These are phyloP conservation scores for Acanthosepion esculentum DNA, from an alignment of 2,888 invertebrate genomes.

Conservation along the genomic window DNA sequence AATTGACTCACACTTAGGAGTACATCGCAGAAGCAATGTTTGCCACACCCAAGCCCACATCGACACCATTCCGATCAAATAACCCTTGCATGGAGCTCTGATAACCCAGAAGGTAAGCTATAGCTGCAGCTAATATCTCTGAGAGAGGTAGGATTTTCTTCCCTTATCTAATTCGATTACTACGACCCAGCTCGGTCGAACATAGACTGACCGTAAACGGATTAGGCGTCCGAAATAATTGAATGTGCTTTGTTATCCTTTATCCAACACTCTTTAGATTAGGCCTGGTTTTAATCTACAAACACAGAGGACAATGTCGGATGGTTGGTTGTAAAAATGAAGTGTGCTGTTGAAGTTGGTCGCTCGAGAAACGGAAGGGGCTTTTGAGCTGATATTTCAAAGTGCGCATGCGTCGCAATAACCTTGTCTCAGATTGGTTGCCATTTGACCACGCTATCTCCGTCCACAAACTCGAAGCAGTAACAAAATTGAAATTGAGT, in stretches of 20 bases:
- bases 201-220: not conserved
- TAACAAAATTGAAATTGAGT: not conserved
- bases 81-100: not conserved
- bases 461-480: not conserved
- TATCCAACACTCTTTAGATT: not conserved
- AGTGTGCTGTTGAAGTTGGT: not conserved
- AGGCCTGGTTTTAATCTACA: not conserved
- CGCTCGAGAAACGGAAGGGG: not conserved
- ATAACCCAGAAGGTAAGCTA: not conserved
- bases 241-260: not conserved
- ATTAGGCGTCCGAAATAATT: not conserved
- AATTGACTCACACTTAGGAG: too few relatives aligned
- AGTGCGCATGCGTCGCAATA: not conserved
- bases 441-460: not conserved
- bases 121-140: not conserved
- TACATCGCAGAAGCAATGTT: too few relatives aligned
- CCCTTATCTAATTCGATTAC: not conserved
- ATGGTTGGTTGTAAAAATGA: not conserved
- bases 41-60: too few relatives aligned
- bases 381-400: not conserved
- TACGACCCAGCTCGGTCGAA: not conserved
- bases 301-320: not conserved
- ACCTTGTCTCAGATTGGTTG: not conserved
- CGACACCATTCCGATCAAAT: not conserved
- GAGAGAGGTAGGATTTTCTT: not conserved